Evolutionary conservation across 2,888 invertebrate species (phyloP), one percentile per base, ranked within the genome.

Genomic region (Anarsia innoxiella): DNA sequence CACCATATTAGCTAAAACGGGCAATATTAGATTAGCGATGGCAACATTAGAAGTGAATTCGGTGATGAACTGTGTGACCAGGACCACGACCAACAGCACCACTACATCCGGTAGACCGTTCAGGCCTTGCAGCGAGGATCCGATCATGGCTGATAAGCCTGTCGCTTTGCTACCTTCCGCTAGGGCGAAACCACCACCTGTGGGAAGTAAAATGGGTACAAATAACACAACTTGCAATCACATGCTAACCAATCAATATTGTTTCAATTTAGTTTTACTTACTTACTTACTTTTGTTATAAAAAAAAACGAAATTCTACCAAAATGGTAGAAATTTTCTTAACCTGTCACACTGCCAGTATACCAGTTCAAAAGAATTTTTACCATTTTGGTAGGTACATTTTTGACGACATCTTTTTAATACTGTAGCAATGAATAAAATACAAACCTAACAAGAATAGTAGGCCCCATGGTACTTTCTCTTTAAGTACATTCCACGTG

Each of bases 31-130:
- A 56, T 94, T 95, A 0, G 95, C 95, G 25, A 95, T 93, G 30
- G 96, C 96, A 1, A 95, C 94, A 66, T 97, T 97, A 19, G 94
- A 93, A 0, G 95, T 94, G 59, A 97, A 91, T 71, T 97, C 96
- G 0, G 97, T 97, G 39, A 95, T 84, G 48, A 91, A 86, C 50
- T 95, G 92, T 0, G 94, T 92, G 29, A 95, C 89, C 2, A 92
- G 53, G 42, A 93, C 91, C 9, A 96, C 90, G 2, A 94, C 89
- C 15, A 94, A 71, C 39, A 96, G 80, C 23, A 96, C 90, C 8
- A 89, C 69, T 26, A 88, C 70, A 3, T 88, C 84, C 8, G 89
- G 88, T 43, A 93, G 78, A 0, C 86, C 87, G 8, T 88, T 77
- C 1, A 96, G 83, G 0, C 88, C 90, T 29, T 84, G 83, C 19